Conservation (phyloP, 2,888 invertebrate species). For the Homarus gammarus region DNA sequence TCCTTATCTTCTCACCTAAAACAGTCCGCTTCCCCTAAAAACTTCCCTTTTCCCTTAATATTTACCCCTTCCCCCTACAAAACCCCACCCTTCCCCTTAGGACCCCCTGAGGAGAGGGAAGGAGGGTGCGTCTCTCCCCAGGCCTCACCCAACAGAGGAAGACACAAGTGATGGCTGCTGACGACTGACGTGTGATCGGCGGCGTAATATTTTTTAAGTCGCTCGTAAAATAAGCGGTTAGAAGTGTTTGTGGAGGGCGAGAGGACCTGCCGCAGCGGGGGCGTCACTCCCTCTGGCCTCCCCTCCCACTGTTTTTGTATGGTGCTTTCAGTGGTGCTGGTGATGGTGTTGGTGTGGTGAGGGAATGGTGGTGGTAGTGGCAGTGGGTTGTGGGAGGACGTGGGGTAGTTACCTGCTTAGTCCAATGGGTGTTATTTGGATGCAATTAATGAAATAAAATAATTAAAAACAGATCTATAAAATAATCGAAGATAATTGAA, state of each 20-base stretch:
- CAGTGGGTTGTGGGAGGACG: not conserved
- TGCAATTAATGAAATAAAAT: too few species aligned
- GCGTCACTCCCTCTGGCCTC: not conserved
- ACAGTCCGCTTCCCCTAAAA: too few species aligned
- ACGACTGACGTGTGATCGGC: conserved; percentile 12
- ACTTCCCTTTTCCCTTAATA: too few species aligned
- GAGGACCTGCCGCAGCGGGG: not conserved
- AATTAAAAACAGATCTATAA: too few species aligned
- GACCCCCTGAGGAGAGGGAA: too few species aligned
- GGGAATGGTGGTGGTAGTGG: not conserved
- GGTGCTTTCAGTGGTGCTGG: too few species aligned
- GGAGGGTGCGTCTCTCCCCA: not conserved
- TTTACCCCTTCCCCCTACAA: too few species aligned
- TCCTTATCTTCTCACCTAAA: too few species aligned
- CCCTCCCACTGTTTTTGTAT: not conserved
- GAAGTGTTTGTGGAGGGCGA: not conserved
- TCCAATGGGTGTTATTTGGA: too few species aligned
- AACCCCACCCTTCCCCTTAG: too few species aligned
- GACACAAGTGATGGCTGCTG: not conserved
- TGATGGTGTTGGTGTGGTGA: too few species aligned
- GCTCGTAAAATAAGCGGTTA: conserved; percentile 9
- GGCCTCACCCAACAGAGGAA: not conserved
- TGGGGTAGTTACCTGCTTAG: not conserved
- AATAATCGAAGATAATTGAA: too few species aligned
- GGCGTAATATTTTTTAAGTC: not conserved